Conservation (phyloP, 2,113 vertebrate genomes). For the Esox niger region DNA sequence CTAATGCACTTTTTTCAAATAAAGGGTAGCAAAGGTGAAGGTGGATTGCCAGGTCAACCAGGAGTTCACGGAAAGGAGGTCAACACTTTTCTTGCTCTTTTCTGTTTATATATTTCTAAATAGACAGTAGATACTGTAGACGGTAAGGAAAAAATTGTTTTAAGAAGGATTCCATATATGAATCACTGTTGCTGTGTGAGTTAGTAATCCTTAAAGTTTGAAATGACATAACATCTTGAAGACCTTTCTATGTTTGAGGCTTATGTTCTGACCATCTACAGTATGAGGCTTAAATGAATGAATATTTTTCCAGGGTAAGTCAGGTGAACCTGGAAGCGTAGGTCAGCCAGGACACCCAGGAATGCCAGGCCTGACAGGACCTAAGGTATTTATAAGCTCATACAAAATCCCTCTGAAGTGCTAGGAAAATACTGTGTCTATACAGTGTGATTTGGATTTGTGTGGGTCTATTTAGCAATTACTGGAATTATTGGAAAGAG, state of each 20-base stretch:
- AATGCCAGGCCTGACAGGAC: slow-evolving; percentile 81
- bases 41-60: slow-evolving; percentile 76
- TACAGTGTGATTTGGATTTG: background rate
- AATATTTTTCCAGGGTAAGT: slow-evolving; percentile 74
- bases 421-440: background rate
- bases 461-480: background rate
- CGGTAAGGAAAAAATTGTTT: background rate
- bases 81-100: slow-evolving; percentile 42
- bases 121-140: no score
- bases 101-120: background rate
- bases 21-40: slow-evolving; percentile 89
- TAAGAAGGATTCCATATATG: background rate
- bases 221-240: background rate
- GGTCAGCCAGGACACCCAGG: slow-evolving; percentile 88
- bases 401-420: background rate
- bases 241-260: background rate
- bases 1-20: slow-evolving; percentile 16
- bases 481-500: background rate
- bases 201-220: background rate
- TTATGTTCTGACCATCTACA: slow-evolving; percentile 1
- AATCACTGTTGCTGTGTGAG: slow-evolving; percentile 1
- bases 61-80: slow-evolving; percentile 82
- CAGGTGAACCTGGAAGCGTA: slow-evolving; percentile 73
- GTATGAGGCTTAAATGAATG: slow-evolving; percentile 7
- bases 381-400: slow-evolving; percentile 70